Evolutionary conservation across 2,797 vertebrate genomes (phyloP).

Genomic region (Spizella passerina): DNA sequence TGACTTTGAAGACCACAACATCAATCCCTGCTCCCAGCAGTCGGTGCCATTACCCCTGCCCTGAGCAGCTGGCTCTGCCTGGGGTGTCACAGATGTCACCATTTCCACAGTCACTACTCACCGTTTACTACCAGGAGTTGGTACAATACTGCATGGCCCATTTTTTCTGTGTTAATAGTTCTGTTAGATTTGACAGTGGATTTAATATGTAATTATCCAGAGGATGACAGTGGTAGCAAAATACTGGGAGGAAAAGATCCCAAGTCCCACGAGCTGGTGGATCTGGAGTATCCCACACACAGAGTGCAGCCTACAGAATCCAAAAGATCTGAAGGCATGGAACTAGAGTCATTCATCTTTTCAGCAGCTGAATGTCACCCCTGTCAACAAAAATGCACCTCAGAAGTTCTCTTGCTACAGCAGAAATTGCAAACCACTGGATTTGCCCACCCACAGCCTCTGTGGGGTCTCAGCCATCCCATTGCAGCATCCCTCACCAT

Average conservation of each 20-base stretch:
- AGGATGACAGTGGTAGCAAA: not conserved
- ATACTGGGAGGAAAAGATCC: not conserved
- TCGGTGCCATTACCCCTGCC: not conserved
- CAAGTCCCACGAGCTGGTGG: not conserved
- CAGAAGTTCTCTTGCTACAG: not conserved
- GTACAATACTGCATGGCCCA: not conserved
- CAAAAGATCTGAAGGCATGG: not conserved
- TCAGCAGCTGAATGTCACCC: not conserved
- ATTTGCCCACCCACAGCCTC: not conserved
- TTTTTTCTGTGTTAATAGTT: not conserved
- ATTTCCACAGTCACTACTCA: not conserved
- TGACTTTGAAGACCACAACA: not conserved
- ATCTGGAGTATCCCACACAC: not conserved
- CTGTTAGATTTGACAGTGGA: not conserved
- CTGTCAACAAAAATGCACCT: not conserved
- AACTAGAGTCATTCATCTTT: not conserved
- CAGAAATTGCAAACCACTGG: not conserved
- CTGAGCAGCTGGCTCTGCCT: not conserved
- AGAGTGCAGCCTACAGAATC: not conserved
- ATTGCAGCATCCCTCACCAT: fast-evolving
- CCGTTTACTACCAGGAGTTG: not conserved
- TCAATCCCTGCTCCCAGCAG: not conserved
- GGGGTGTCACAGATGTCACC: not conserved
- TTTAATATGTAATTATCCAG: not conserved
- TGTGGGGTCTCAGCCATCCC: not conserved